Percentiles rank a stretch among this genome's conserved stretches.
Conservation (phyloP, 2,888 invertebrate species). For the Ennomos quercinarius region DNA sequence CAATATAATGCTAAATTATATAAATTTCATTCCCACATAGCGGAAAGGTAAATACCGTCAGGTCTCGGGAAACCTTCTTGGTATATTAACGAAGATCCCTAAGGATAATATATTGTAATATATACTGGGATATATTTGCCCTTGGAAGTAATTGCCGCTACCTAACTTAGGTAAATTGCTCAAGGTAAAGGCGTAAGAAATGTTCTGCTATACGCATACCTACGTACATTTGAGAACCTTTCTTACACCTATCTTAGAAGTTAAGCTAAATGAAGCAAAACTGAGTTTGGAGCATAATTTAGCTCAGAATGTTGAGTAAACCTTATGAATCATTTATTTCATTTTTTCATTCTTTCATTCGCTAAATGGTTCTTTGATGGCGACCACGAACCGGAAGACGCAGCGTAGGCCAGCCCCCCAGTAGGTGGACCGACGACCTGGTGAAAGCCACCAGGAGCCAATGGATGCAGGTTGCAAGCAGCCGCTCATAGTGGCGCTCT, state of each 20-base stretch:
- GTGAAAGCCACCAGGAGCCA: no score
- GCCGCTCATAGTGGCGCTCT: no score
- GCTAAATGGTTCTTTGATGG: no score
- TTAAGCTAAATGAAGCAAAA: neutral
- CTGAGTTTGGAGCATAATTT: no score
- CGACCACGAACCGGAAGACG: no score
- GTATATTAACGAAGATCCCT: constrained; percentile 59
- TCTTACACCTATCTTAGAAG: neutral
- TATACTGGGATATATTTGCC: constrained; percentile 50
- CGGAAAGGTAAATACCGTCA: constrained; percentile 45
- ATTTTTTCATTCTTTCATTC: no score
- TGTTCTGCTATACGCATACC: neutral
- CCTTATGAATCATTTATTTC: no score
- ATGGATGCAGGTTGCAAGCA: no score
- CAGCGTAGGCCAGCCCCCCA: no score
- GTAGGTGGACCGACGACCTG: no score
- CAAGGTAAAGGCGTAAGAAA: constrained; percentile 12
- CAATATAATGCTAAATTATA: neutral
- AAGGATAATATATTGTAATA: constrained; percentile 62
- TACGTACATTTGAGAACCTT: neutral
- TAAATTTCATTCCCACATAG: constrained; percentile 29
- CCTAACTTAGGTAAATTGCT: constrained; percentile 23
- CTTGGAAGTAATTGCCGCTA: constrained; percentile 48
- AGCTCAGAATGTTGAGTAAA: no score
- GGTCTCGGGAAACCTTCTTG: constrained; percentile 40